Evolutionary conservation across 2,113 vertebrate genomes (phyloP).

Genomic region (Daubentonia madagascariensis): DNA sequence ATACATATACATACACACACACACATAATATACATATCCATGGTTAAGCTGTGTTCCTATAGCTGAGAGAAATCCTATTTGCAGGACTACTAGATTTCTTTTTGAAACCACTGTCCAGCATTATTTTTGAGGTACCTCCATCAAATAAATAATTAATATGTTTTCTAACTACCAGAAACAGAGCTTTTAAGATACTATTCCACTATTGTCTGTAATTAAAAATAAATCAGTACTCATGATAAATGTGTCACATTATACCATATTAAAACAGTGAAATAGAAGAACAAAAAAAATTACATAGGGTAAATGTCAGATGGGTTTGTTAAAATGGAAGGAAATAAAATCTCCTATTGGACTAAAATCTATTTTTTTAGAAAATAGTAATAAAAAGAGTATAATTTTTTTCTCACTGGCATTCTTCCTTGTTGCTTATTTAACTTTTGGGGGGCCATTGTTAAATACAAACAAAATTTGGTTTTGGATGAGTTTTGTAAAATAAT

Average conservation of each 20-base stretch:
- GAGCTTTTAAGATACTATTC: slow-evolving; percentile 53
- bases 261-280: slow-evolving; percentile 59
- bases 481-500: neutral
- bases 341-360: neutral
- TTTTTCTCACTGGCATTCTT: neutral
- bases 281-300: slow-evolving; percentile 6
- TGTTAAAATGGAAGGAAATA: neutral
- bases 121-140: slow-evolving; percentile 27
- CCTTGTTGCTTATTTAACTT: neutral
- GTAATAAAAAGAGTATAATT: neutral
- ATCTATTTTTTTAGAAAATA: neutral
- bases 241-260: slow-evolving; percentile 52
- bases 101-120: neutral
- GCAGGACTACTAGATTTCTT: slow-evolving; percentile 24
- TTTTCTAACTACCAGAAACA: slow-evolving; percentile 48
- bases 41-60: slow-evolving; percentile 16
- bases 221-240: neutral
- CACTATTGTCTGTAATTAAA: neutral
- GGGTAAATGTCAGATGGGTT: neutral
- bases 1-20: neutral
- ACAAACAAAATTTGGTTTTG: neutral
- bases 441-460: neutral
- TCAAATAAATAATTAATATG: slow-evolving; percentile 31
- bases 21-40: neutral
- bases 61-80: neutral